Base-by-base conservation (phyloP, 2,113 vertebrate genomes). In the Galbula dea region DNA sequence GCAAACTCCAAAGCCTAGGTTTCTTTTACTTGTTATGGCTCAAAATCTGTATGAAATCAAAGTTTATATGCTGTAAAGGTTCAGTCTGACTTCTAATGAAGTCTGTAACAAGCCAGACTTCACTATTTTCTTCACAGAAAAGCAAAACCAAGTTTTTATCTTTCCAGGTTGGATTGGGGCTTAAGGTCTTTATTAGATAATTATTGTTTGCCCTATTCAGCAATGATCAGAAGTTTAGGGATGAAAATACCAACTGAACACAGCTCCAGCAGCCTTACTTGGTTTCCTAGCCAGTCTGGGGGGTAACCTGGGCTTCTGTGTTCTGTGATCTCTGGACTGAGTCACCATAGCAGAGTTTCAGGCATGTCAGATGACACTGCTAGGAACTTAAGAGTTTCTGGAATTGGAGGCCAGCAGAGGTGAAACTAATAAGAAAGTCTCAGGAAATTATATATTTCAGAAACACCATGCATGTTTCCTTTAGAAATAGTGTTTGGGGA, bases 371-470 rank as follows among this genome's bases (percentile, higher is more conserved):
- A 36, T 0, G 3, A 43, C 39, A 37, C 19, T 27, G 62, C 55
- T 78, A 87, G 84, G 39, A 88, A 66, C 32, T 62, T 19, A 2
- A 22, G 37, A 71, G 32, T 87, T 94, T 68, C 84, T 95, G 91
- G 87, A 87, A 92, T 84, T 65, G 34, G 69, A 92, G 84, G 94
- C 95, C 84, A 91, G 27, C 73, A 72, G 81, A 95, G 95, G 89
- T 96, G 94, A 96, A 95, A 92, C 52, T 89, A 83, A 89, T 91
- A 30, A 94, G 81, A 95, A 95, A 90, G 84, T 78, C 89, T 94
- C 95, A 94, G 95, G 95, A 96, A 95, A 95, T 91, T 3, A 94
- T 94, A 84, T 68, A 84, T 92, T 91, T 90, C 91, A 95, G 61
- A 57, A 95, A 72, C 91, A 68, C 89, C 74, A 63, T 39, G 73